Percentiles rank a stretch among this genome's conserved stretches.
phyloP scores from a whole-genome alignment of 2,888 invertebrate genomes.

The Synanthedon vespiformis region DNA sequence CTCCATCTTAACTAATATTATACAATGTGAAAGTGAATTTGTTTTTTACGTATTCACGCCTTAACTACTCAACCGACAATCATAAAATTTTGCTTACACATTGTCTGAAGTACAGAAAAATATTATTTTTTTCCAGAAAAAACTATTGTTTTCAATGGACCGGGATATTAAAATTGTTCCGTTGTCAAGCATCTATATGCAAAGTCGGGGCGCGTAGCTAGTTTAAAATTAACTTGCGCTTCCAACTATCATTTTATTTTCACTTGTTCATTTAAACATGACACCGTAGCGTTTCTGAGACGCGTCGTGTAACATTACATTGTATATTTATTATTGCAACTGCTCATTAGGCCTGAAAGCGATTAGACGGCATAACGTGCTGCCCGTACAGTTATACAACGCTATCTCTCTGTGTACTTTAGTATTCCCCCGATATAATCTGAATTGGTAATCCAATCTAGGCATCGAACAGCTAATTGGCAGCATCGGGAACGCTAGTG shows the following conservation, averaged over 20 bases:
- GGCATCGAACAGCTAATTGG: slow-evolving; percentile 47
- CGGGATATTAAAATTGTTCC: too few species aligned
- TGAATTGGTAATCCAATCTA: slow-evolving; percentile 54
- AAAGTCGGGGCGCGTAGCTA: too few species aligned
- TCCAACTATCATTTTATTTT: not conserved
- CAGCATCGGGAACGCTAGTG: slow-evolving; percentile 27
- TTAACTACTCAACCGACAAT: too few species aligned
- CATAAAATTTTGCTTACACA: too few species aligned
- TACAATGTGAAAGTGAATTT: too few species aligned
- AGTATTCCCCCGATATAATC: slow-evolving; percentile 39
- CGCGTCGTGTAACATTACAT: slow-evolving; percentile 16
- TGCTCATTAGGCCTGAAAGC: slow-evolving; percentile 41
- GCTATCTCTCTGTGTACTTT: slow-evolving; percentile 18
- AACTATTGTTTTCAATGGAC: too few species aligned
- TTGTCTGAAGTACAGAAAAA: too few species aligned
- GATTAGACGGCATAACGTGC: slow-evolving; percentile 22
- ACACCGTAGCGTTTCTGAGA: slow-evolving; percentile 8
- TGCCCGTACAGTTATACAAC: slow-evolving; percentile 22
- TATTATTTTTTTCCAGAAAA: too few species aligned
- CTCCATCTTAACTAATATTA: too few species aligned
- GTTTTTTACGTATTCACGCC: too few species aligned
- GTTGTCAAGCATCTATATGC: too few species aligned
- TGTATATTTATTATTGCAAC: slow-evolving; percentile 20
- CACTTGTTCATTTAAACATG: not conserved
- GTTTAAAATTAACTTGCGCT: too few species aligned